Conservation (phyloP, 2,888 invertebrate species). For the Julus scanicus region DNA sequence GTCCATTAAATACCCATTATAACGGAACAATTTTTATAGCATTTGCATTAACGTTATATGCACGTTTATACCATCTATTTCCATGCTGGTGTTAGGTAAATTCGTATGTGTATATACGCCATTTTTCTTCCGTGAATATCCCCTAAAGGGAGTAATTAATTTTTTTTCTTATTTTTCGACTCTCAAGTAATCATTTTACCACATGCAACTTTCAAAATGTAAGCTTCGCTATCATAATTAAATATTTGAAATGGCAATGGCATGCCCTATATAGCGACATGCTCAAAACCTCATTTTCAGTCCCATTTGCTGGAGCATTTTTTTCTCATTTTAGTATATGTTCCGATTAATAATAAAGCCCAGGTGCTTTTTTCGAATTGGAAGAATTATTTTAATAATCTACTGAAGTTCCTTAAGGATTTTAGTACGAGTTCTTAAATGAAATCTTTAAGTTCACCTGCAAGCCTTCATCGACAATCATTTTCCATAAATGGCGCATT, state of each 20-base stretch:
- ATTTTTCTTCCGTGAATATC: neutral
- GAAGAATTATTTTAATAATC: constrained; percentile 37
- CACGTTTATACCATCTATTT: neutral
- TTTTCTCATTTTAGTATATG: neutral
- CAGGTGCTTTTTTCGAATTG: constrained; percentile 4
- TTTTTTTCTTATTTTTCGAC: neutral
- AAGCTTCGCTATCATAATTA: constrained; percentile 41
- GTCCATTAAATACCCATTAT: constrained; percentile 43
- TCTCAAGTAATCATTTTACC: constrained; percentile 22
- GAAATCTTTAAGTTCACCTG: neutral
- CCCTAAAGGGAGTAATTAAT: constrained; percentile 44
- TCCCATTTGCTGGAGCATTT: constrained; percentile 2
- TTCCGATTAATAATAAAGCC: constrained; percentile 41
- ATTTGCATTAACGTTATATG: constrained; percentile 5
- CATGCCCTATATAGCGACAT: neutral
- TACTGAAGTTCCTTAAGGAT: neutral
- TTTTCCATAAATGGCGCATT: neutral
- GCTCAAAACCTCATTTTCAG: neutral
- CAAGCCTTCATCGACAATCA: neutral
- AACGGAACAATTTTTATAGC: constrained; percentile 31
- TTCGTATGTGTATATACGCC: neutral
- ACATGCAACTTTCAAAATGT: constrained; percentile 25
- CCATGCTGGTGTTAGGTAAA: neutral
- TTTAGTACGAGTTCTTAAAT: neutral
- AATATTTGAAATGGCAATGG: constrained; percentile 38